Evolutionary conservation across 2,888 invertebrate species (phyloP), one percentile per base, ranked within the genome.

Genomic region (Herminia tarsipennalis): DNA sequence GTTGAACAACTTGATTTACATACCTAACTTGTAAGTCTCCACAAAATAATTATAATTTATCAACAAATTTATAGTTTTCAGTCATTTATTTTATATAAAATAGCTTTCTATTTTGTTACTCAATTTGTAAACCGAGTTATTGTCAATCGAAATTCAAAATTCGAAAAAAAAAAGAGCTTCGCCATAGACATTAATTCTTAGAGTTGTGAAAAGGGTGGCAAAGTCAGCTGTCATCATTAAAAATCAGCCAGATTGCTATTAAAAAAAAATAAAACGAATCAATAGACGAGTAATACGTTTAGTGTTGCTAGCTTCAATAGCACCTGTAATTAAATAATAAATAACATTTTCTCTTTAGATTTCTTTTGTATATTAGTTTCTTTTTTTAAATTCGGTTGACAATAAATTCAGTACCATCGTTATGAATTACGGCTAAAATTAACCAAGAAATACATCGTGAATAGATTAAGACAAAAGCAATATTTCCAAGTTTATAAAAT

Each of bases 1-100:
- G 72, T 78, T 76, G 78, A 79, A 76, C 76, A 78, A 79, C 66
- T 62, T 68, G 40, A 59, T 65, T 65, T 68, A 60, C 46, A 60
- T 56, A 46, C 20, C 44, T 59, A 46, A 17, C 39, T 25, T 22
- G 29, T 62, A 62, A 56, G 57, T 51, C 45, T 47, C 56, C 53
- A 62, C 54, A 57, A 59, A 51, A 35, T 18, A 40, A n/a, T 9
- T 10, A 40, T 64, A 61, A 53, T 56, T 49, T 64, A 54, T 56
- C 36, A 42, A 34, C 24, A 32, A 37, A 40, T 12, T 41, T 29
- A 45, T 39, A 22, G 24, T 47, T 53, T 46, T 36, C 32, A 44
- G 53, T 53, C 43, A 24, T 61, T 55, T 61, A 55, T 59, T 51
- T 47, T 18, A 38, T 37, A 28, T 35, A 6, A 21, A 32, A 36